Evolutionary conservation across 2,113 vertebrate genomes (phyloP).

Genomic region (Dissostichus mawsoni): DNA sequence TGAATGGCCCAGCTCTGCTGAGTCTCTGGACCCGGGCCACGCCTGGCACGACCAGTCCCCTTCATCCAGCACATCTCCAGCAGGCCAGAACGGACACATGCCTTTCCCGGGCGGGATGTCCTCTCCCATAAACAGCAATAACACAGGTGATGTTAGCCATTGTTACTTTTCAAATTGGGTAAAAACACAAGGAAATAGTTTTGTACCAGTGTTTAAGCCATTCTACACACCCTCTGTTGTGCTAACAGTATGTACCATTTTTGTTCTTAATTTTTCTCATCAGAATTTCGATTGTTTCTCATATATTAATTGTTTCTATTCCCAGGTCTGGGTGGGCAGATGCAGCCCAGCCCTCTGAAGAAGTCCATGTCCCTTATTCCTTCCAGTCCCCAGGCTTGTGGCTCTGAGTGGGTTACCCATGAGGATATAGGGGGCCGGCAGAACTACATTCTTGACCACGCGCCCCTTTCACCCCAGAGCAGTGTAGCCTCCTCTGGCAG

Average conservation of each 20-base stretch:
- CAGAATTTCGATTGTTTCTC: background rate
- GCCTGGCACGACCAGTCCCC: constrained; percentile 91
- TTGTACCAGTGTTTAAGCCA: too few relatives aligned
- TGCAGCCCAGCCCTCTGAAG: constrained; percentile 91
- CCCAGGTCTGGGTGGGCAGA: constrained; percentile 86
- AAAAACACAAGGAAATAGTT: background rate
- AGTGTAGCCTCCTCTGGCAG: constrained; percentile 96
- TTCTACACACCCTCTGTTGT: background rate
- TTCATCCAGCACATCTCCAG: constrained; percentile 82
- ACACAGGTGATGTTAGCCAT: constrained; percentile 81
- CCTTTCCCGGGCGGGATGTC: constrained; percentile 88
- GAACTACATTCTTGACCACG: constrained; percentile 89
- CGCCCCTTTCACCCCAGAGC: constrained; percentile 94
- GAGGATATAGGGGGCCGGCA: constrained; percentile 87
- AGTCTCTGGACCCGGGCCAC: constrained; percentile 85
- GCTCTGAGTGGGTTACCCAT: constrained; percentile 88
- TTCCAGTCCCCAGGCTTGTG: constrained; percentile 86
- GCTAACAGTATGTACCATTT: background rate
- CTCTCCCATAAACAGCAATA: constrained; percentile 89
- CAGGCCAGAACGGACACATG: constrained; percentile 92
- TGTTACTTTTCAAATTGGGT: background rate
- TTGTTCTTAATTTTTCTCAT: background rate
- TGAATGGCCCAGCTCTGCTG: constrained; percentile 89
- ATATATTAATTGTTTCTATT: constrained; percentile 20
- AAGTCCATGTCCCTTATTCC: constrained; percentile 91